Percentiles rank a stretch among this genome's conserved stretches.
phyloP scores from a whole-genome alignment of 1,140 invertebrate genomes.

The Zaprionus ghesquierei region DNA sequence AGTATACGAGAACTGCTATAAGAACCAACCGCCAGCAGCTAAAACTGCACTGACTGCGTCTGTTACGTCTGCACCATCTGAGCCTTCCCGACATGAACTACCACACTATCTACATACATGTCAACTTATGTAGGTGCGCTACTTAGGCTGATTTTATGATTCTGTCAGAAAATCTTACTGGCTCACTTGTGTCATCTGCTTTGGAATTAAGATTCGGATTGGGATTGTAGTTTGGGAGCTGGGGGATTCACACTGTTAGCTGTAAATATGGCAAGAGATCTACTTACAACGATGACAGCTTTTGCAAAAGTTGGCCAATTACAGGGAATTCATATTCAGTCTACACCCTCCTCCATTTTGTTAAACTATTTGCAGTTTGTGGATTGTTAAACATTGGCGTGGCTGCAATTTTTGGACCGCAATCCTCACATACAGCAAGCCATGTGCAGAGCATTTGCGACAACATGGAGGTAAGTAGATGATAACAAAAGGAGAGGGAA shows the following conservation, averaged over 20 bases:
- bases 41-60: background rate
- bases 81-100: background rate
- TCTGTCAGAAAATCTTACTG: conserved; percentile 51
- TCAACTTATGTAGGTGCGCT: conserved; percentile 18
- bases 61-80: background rate
- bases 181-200: conserved; percentile 16
- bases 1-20: conserved; percentile 46
- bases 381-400: conserved; percentile 93
- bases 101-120: background rate
- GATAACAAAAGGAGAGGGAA: background rate
- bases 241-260: conserved; percentile 42
- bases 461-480: conserved; percentile 89
- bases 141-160: conserved; percentile 51
- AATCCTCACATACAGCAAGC: conserved; percentile 93
- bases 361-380: conserved; percentile 89
- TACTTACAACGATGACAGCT: conserved; percentile 13
- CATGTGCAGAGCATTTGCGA: conserved; percentile 98
- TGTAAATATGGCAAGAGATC: conserved; percentile 5
- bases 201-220: background rate
- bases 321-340: conserved; percentile 19
- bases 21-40: conserved; percentile 24
- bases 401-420: conserved; percentile 96
- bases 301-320: conserved; percentile 37
- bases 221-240: conserved; percentile 37
- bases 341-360: conserved; percentile 20